A percentile compares a stretch with the other conserved stretches of the same genome.
Evolutionary conservation across 2,888 invertebrate species (phyloP).

Genomic region (Metopia argyrocephala): DNA sequence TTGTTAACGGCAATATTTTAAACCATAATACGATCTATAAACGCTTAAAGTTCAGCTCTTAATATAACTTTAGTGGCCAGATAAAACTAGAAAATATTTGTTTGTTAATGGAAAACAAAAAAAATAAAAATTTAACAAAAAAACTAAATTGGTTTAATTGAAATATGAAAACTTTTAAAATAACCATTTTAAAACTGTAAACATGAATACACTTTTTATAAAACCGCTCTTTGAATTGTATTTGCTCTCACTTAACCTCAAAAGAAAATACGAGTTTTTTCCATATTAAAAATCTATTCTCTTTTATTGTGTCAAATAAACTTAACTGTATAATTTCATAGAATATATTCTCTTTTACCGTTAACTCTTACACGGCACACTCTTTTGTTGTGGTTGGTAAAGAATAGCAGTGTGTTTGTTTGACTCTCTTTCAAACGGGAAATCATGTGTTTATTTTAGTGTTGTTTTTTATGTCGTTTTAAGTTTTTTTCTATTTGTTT

Average conservation of each 20-base stretch:
- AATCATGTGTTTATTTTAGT: conserved; percentile 61
- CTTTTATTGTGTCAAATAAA: conserved; percentile 16
- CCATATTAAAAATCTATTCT: conserved; percentile 27
- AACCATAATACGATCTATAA: no score
- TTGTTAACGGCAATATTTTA: no score
- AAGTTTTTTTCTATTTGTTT: conserved; percentile 4
- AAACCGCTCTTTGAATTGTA: not conserved
- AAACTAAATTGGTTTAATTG: no score
- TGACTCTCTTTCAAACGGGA: conserved; percentile 48
- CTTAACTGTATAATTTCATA: no score
- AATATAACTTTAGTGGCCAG: no score
- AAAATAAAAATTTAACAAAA: no score
- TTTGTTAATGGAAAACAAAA: no score
- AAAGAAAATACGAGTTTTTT: not conserved
- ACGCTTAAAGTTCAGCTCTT: no score
- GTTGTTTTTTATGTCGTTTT: not conserved
- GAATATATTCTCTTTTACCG: not conserved
- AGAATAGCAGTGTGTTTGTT: not conserved
- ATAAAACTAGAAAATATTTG: no score
- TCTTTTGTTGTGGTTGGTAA: conserved; percentile 1
- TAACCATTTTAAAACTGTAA: not conserved
- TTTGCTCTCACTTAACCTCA: conserved; percentile 4
- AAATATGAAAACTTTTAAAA: not conserved
- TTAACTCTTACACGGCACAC: not conserved
- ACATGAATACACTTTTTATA: conserved; percentile 3